Evolutionary conservation across 2,797 vertebrate species (phyloP).

Genomic region (Mallotus villosus): DNA sequence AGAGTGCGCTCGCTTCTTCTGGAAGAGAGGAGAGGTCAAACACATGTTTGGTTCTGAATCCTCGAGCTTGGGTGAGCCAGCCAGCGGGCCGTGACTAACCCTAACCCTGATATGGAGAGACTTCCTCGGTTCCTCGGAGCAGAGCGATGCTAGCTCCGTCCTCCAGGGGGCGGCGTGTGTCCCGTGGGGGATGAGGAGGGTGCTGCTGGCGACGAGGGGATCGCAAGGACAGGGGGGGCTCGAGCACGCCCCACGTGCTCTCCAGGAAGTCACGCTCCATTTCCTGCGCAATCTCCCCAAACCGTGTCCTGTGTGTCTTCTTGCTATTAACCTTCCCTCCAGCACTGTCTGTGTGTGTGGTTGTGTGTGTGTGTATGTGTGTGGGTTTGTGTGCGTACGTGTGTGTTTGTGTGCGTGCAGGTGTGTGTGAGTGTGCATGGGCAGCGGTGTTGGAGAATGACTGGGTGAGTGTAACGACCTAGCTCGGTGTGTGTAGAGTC

Average conservation of each 20-base stretch:
- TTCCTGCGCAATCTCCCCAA: conserved; percentile 61
- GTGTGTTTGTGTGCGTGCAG: conserved; percentile 8
- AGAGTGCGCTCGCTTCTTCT: neutral
- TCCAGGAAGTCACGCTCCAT: conserved; percentile 61
- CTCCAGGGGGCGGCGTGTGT: no score
- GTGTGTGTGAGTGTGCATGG: conserved; percentile 17
- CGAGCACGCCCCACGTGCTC: conserved; percentile 35
- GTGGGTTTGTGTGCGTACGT: conserved; percentile 19
- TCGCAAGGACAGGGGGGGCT: conserved; percentile 48
- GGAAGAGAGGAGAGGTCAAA: neutral
- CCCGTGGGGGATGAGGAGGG: conserved; percentile 3
- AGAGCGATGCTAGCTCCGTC: no score
- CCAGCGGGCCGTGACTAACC: neutral
- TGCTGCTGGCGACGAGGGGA: conserved; percentile 31
- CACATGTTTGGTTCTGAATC: neutral
- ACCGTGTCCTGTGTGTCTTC: conserved; percentile 51
- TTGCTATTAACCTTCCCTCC: conserved; percentile 64
- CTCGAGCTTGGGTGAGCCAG: neutral
- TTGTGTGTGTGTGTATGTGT: conserved; percentile 46
- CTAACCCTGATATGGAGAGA: neutral
- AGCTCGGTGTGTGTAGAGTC: neutral
- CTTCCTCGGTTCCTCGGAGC: neutral
- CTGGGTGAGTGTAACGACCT: conserved; percentile 17
- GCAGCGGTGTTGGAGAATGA: conserved; percentile 20
- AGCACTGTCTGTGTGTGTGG: conserved; percentile 23